phyloP scores from a whole-genome alignment of 2,888 invertebrate species.

The Timandra comae region DNA sequence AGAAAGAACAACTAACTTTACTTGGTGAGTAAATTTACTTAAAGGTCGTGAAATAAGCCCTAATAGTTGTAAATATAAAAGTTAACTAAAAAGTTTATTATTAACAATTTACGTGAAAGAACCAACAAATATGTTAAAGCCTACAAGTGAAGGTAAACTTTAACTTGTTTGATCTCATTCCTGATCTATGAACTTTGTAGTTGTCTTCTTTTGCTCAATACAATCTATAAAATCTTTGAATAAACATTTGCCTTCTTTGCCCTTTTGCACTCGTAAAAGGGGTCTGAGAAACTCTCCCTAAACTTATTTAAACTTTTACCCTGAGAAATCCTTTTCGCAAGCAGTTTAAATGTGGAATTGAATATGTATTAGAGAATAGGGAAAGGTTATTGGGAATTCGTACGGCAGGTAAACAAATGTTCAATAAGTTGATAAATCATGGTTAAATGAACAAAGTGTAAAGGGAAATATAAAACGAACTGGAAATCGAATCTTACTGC shows the following conservation, averaged over 20 bases:
- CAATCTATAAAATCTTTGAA: conserved; percentile 72
- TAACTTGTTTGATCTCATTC: neutral
- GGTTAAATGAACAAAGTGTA: conserved; percentile 15
- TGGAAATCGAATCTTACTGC: too few relatives aligned
- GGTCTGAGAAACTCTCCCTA: conserved; percentile 65
- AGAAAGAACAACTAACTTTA: too few relatives aligned
- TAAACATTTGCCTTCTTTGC: conserved; percentile 72
- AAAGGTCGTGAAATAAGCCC: too few relatives aligned
- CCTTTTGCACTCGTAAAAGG: conserved; percentile 73
- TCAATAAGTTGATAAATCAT: conserved; percentile 28
- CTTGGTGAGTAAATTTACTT: too few relatives aligned
- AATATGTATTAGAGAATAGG: conserved; percentile 63
- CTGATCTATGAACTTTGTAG: conserved; percentile 31
- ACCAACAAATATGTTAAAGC: too few relatives aligned
- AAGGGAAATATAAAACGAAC: neutral
- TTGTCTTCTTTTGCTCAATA: conserved; percentile 46
- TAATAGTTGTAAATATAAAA: too few relatives aligned
- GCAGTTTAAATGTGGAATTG: conserved; percentile 68
- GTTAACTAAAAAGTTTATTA: too few relatives aligned
- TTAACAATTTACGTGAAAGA: too few relatives aligned
- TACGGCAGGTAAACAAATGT: conserved; percentile 41
- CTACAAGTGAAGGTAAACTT: too few relatives aligned
- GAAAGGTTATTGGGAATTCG: conserved; percentile 42
- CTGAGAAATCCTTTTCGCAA: conserved; percentile 70
- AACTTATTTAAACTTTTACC: conserved; percentile 75